Evolutionary conservation across 1,140 invertebrate genomes (phyloP).

Genomic region (Lasaia peninsularis): DNA sequence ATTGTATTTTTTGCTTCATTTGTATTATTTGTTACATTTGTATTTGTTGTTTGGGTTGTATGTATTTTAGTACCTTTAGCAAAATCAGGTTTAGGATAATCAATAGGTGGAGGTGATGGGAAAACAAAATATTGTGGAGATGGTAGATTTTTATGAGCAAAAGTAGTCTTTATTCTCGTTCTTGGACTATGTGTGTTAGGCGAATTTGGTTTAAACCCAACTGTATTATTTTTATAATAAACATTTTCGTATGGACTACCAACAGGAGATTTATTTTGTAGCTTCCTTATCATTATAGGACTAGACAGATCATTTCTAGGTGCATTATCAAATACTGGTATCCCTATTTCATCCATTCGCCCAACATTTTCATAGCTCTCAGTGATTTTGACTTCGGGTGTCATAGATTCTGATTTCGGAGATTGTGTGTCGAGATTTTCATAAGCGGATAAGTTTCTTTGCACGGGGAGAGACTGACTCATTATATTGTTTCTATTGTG

Average conservation of each 20-base stretch:
- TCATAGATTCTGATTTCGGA: constrained; percentile 35
- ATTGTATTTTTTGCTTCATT: neutral
- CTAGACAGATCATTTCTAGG: constrained; percentile 65
- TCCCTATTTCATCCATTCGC: constrained; percentile 66
- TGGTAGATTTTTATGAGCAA: constrained; percentile 68
- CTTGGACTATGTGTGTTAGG: constrained; percentile 77
- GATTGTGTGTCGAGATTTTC: constrained; percentile 66
- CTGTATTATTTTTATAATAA: constrained; percentile 51
- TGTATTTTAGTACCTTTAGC: neutral
- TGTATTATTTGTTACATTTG: constrained; percentile 17
- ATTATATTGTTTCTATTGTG: constrained; percentile 48
- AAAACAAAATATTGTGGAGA: constrained; percentile 75
- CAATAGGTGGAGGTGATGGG: constrained; percentile 59
- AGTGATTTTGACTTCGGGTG: constrained; percentile 53
- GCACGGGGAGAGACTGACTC: constrained; percentile 48
- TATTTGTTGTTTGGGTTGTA: neutral
- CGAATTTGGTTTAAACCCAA: constrained; percentile 72
- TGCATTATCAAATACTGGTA: constrained; percentile 56
- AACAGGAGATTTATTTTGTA: constrained; percentile 50
- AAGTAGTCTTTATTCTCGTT: constrained; percentile 81
- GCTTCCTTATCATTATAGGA: constrained; percentile 68
- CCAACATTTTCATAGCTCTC: constrained; percentile 69
- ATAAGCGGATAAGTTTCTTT: constrained; percentile 67
- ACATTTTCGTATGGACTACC: constrained; percentile 78
- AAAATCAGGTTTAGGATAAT: constrained; percentile 29